Conservation (phyloP, 2,888 invertebrate genomes). For the Nycteola revayana region DNA sequence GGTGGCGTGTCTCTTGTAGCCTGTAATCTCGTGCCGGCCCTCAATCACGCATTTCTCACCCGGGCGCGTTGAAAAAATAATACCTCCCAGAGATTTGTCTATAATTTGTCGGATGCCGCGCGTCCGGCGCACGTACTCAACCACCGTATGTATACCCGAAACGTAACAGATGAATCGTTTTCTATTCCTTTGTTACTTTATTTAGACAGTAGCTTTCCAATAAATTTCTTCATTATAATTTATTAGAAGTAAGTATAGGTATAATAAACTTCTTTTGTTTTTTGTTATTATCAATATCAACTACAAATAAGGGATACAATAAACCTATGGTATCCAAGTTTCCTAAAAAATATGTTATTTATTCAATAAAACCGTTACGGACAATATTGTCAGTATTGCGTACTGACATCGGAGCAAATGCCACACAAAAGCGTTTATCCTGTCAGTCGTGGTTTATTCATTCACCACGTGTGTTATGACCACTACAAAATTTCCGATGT, state of each 20-base stretch:
- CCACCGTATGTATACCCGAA: constrained; percentile 25
- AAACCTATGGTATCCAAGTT: too few relatives aligned
- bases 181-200: constrained; percentile 55
- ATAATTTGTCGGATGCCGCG: constrained; percentile 77
- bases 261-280: constrained; percentile 4
- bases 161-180: constrained; percentile 51
- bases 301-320: too few relatives aligned
- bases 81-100: constrained; percentile 75
- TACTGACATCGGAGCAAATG: constrained; percentile 11
- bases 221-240: constrained; percentile 50
- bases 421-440: constrained; percentile 27
- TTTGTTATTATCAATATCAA: too few relatives aligned
- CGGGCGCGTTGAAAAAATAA: constrained; percentile 81
- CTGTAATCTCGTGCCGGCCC: constrained; percentile 78
- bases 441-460: constrained; percentile 29
- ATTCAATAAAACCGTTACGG: constrained; percentile 3
- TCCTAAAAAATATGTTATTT: neutral
- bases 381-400: constrained; percentile 5
- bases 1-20: constrained; percentile 69
- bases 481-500: constrained; percentile 50
- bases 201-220: constrained; percentile 67
- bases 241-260: constrained; percentile 34
- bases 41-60: constrained; percentile 81
- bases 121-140: constrained; percentile 32
- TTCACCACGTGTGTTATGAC: constrained; percentile 42